Conservation (phyloP, 2,113 vertebrate species). For the Scophthalmus maximus region DNA sequence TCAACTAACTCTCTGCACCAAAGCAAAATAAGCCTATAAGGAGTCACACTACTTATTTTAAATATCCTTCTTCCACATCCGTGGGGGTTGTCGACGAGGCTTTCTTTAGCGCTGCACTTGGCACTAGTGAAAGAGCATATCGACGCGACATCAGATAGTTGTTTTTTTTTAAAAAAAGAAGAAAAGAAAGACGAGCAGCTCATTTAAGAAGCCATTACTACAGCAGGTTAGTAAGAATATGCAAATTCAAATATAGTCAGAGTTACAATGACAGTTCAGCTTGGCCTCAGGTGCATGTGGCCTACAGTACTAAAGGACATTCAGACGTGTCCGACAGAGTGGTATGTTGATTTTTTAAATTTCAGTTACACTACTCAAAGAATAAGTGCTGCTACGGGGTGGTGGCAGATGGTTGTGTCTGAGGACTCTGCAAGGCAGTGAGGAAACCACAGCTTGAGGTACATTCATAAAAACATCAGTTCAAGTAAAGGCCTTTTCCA, state of each 20-base stretch:
- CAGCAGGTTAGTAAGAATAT: constrained; percentile 53
- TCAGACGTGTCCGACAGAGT: constrained; percentile 46
- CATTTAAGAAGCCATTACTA: constrained; percentile 43
- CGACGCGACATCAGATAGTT: constrained; percentile 25
- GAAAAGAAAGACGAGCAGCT: constrained; percentile 22
- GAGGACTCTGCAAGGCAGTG: constrained; percentile 64
- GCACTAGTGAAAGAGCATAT: constrained; percentile 24
- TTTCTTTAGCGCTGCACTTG: constrained; percentile 13
- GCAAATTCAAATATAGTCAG: constrained; percentile 47
- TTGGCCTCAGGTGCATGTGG: constrained; percentile 55
- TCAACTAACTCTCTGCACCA: background rate
- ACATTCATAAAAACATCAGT: constrained; percentile 75
- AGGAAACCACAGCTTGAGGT: constrained; percentile 73
- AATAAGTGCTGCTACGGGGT: constrained; percentile 57
- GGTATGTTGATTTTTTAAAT: constrained; percentile 30
- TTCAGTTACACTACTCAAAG: constrained; percentile 26
- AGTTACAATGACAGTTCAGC: constrained; percentile 48
- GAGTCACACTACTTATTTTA: background rate
- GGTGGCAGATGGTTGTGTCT: constrained; percentile 20
- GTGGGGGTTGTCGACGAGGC: constrained; percentile 17
- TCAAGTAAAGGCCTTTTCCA: constrained; percentile 80
- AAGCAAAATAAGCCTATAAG: background rate
- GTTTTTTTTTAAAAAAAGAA: no score
- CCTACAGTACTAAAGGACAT: constrained; percentile 70
- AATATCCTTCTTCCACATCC: constrained; percentile 14